Evolutionary conservation across 2,888 invertebrate genomes (phyloP), one percentile per base, ranked within the genome.

Genomic region (Eulithis prunata): DNA sequence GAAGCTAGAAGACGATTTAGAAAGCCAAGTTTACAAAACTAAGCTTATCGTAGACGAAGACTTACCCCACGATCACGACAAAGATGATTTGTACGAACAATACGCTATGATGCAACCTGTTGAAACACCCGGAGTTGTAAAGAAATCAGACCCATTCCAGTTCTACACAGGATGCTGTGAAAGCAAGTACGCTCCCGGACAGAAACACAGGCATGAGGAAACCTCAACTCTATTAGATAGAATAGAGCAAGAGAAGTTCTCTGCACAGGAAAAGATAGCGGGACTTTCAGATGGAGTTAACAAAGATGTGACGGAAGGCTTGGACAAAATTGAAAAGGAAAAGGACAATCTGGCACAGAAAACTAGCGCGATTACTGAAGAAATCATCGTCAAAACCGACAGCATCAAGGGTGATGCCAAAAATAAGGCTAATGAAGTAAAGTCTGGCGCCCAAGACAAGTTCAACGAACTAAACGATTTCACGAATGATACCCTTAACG

Each of bases 51-150:
- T 93, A 0, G 93, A 93, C 13, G 93, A 93, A 79, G 90, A 86
- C 12, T 82, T 82, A 8, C 72, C 78, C 5, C 66, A 84, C 11
- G 75, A 79, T 32, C 77, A 80, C 55, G 81, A 80, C 32, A 83
- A 86, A 57, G 90, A 90, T 47, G 84, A 89, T 41, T 71, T 89
- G 0, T 91, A 91, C 64, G 86, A 89, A 38, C 88, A 90, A 62
- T 93, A 93, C 61, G 89, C 89, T 38, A 81, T 88, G 51, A 92
- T 91, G 91, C 91, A 92, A 74, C 91, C 92, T 0, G 90, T 92
- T 2, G 90, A 90, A 1, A 92, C 92, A 1, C 92, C 92, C 3
- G 32, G 85, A 38, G 78, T 77, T 51, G 76, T 77, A 45, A 84
- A 85, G 47, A 82, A 78, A 41, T 72, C 75, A 5, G 92, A 92